A percentile compares a stretch with the other conserved stretches of the same genome.
Conservation (phyloP, 2,113 vertebrate genomes). For the Strigops habroptila region DNA sequence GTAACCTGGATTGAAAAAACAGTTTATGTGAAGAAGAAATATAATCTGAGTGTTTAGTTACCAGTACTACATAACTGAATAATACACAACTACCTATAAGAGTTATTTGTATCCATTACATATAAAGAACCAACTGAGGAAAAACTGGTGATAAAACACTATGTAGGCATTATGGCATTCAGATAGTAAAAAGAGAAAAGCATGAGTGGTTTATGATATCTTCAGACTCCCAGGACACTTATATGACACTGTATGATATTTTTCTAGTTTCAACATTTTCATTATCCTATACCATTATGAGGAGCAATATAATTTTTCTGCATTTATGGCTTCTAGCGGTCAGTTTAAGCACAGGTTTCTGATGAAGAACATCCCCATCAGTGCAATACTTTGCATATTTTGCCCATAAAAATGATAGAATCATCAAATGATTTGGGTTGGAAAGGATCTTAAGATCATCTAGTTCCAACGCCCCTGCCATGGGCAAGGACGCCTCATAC, state of each 20-base stretch:
- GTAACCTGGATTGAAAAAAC: not conserved
- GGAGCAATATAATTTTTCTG: not conserved
- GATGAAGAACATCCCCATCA: not conserved
- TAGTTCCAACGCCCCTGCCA: not conserved
- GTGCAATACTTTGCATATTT: not conserved
- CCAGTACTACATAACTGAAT: not conserved
- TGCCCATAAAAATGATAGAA: not conserved
- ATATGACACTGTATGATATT: not conserved
- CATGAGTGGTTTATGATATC: not conserved
- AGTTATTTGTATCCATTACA: not conserved
- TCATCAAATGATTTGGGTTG: not conserved
- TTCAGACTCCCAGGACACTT: not conserved
- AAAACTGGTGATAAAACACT: conserved; percentile 13
- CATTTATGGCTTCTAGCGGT: not conserved
- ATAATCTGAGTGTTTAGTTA: not conserved
- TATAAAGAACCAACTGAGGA: conserved; percentile 1
- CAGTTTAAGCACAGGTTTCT: not conserved
- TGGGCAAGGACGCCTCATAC: not conserved
- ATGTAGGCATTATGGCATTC: not conserved
- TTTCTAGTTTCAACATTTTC: conserved; percentile 2
- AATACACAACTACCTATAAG: not conserved
- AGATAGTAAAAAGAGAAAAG: conserved; percentile 16
- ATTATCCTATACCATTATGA: not conserved
- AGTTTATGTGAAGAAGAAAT: not conserved
- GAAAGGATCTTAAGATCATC: not conserved